These are phyloP conservation scores for Pomatostomus ruficeps DNA, from an alignment of 2,113 vertebrate species.

Conservation along the genomic window DNA sequence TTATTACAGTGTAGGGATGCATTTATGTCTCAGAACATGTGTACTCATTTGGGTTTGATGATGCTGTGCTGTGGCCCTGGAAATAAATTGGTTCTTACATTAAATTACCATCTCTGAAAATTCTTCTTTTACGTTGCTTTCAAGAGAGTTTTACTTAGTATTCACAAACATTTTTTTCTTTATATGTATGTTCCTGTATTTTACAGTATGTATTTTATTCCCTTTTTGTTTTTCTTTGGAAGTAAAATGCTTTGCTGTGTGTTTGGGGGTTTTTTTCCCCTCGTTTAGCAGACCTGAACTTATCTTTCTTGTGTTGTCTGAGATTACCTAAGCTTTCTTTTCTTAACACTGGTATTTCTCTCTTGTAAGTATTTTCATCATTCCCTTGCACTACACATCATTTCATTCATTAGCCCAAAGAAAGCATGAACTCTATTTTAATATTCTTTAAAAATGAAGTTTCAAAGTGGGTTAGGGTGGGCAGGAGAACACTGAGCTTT, in stretches of 20 bases:
- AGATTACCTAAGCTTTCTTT: background rate
- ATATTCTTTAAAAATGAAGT: background rate
- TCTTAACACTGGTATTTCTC: background rate
- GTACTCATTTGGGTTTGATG: background rate
- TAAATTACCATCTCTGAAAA: background rate
- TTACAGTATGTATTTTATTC: background rate
- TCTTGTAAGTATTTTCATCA: background rate
- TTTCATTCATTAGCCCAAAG: background rate
- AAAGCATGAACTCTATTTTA: background rate
- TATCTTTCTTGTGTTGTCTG: background rate
- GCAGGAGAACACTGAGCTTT: background rate
- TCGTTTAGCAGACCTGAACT: background rate
- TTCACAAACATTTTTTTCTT: background rate
- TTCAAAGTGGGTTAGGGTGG: background rate
- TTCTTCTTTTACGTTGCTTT: background rate
- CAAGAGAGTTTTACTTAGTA: background rate
- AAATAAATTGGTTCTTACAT: background rate
- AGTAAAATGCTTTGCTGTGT: background rate
- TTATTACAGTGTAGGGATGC: background rate
- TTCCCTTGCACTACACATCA: background rate
- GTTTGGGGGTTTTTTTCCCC: background rate
- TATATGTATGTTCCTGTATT: background rate
- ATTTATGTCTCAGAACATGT: background rate
- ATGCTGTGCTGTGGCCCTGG: background rate
- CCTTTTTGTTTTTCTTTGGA: background rate